These are phyloP conservation scores for Megaptera novaeangliae DNA, from an alignment of 2,113 vertebrate genomes.

Conservation along the genomic window DNA sequence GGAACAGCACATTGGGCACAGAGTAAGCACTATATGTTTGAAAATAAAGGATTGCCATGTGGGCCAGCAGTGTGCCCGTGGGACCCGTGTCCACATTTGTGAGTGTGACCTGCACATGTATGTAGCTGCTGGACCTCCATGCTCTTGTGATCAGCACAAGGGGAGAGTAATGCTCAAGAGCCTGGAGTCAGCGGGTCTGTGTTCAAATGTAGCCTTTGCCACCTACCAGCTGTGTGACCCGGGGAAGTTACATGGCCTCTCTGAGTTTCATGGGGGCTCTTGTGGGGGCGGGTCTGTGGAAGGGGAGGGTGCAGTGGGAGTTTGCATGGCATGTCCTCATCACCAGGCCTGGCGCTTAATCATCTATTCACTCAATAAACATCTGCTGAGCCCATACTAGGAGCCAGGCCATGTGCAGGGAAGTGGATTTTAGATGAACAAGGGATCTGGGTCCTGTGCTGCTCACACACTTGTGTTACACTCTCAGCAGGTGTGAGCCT, in stretches of 20 bases:
- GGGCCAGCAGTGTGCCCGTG: not conserved
- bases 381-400: accelerated
- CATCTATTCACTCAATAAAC: not conserved
- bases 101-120: too few species aligned
- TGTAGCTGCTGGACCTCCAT: not conserved
- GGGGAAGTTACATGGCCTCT: not conserved
- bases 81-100: not conserved
- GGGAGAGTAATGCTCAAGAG: not conserved
- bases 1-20: not conserved
- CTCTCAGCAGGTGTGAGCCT: not conserved
- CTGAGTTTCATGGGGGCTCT: not conserved
- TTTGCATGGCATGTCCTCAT: not conserved
- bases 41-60: not conserved
- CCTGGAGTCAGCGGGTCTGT: not conserved
- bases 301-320: not conserved
- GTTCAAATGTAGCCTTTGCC: not conserved
- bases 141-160: not conserved
- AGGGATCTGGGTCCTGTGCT: not conserved
- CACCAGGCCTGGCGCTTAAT: not conserved
- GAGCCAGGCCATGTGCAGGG: accelerated
- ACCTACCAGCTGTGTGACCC: not conserved
- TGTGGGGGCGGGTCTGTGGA: not conserved
- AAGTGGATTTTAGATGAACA: accelerated
- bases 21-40: not conserved
- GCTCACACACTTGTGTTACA: not conserved